Percentiles rank a stretch among this genome's conserved stretches.
phyloP scores from a whole-genome alignment of 2,888 invertebrate species.

The Cantharis rustica region DNA sequence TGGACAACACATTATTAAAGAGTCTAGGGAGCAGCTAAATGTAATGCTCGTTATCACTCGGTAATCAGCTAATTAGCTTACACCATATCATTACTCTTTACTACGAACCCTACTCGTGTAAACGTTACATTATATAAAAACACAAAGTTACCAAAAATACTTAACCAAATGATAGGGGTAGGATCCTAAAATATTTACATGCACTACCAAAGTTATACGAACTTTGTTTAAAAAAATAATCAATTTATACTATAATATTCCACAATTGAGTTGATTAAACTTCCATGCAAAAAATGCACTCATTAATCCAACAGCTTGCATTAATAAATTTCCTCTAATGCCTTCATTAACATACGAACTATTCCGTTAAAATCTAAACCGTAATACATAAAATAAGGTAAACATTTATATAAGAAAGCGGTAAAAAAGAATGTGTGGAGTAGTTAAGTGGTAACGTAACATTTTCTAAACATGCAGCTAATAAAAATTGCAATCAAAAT shows the following conservation, averaged over 20 bases:
- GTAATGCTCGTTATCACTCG: not conserved
- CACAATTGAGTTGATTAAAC: not conserved
- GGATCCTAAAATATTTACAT: not conserved
- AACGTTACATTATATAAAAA: not conserved
- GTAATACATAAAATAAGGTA: not conserved
- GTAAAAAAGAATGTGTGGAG: not conserved
- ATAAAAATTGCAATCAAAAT: not conserved
- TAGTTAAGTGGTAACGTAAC: not conserved
- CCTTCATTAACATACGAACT: not conserved
- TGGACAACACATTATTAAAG: not conserved
- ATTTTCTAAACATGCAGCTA: not conserved
- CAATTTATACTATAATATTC: not conserved
- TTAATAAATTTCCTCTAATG: not conserved
- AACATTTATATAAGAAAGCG: not conserved
- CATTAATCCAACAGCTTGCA: not conserved
- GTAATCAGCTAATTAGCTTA: not conserved
- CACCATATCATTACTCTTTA: not conserved
- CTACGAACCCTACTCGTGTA: not conserved
- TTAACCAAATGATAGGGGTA: not conserved
- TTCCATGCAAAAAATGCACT: not conserved
- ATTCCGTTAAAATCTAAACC: not conserved
- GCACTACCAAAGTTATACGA: not conserved
- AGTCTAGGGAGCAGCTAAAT: not conserved
- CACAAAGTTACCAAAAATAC: not conserved
- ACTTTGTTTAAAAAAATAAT: not conserved